Percentiles rank a stretch among this genome's conserved stretches.
Conservation (phyloP, 2,888 invertebrate genomes). For the Diloba caeruleocephala region DNA sequence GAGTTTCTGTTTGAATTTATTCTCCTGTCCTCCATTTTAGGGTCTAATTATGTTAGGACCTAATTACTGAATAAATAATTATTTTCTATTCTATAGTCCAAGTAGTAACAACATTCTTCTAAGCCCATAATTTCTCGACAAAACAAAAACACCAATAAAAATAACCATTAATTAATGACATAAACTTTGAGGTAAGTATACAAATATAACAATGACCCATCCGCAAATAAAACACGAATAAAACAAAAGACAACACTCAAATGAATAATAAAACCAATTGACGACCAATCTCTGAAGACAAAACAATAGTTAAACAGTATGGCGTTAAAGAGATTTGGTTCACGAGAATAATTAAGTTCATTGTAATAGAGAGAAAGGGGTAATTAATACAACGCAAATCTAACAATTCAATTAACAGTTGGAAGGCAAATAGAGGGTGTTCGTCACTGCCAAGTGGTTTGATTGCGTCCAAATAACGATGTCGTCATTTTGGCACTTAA, state of each 20-base stretch:
- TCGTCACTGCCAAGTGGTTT: conserved; percentile 25
- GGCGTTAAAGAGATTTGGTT: conserved; percentile 28
- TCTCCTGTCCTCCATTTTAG: not conserved
- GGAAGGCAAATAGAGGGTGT: conserved; percentile 38
- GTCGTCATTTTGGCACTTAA: conserved; percentile 19
- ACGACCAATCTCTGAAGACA: conserved; percentile 21
- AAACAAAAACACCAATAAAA: not conserved
- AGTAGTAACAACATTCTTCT: no score
- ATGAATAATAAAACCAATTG: conserved; percentile 33
- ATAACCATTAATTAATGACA: conserved; percentile 13
- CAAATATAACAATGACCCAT: conserved; percentile 15
- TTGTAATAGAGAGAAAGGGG: conserved; percentile 36
- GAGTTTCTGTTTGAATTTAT: not conserved
- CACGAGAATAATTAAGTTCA: conserved; percentile 41
- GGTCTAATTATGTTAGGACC: no score
- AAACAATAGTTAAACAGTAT: conserved; percentile 41
- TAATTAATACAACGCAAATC: conserved; percentile 49
- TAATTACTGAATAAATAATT: no score
- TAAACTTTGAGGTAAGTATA: conserved; percentile 4
- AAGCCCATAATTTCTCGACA: no score
- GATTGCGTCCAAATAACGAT: conserved; percentile 14
- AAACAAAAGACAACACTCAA: conserved; percentile 35
- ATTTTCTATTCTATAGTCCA: no score
- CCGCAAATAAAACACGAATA: conserved; percentile 30
- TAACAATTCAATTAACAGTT: conserved; percentile 50